Percentiles rank a stretch among this genome's conserved stretches.
phyloP scores from a whole-genome alignment of 2,888 invertebrate species.

The Diogma glabrata region DNA sequence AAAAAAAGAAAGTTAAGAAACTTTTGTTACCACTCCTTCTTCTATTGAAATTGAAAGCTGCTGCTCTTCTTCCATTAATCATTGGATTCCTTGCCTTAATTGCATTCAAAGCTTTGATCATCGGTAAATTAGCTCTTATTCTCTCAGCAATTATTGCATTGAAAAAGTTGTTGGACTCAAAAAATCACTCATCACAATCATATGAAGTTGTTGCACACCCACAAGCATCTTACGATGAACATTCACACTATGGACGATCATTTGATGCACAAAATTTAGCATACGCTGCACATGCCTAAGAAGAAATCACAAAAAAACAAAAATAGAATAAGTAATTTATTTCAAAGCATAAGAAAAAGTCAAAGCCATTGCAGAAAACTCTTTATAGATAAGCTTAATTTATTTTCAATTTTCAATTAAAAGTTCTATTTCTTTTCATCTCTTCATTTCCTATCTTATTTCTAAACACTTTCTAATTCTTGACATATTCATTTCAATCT shows the following conservation, averaged over 20 bases:
- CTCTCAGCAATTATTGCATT: slow-evolving; percentile 61
- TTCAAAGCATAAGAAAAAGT: slow-evolving; percentile 28
- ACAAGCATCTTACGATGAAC: slow-evolving; percentile 41
- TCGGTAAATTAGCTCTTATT: slow-evolving; percentile 72
- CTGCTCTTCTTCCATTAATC: slow-evolving; percentile 64
- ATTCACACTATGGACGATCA: slow-evolving; percentile 52
- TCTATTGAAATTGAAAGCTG: slow-evolving; percentile 67
- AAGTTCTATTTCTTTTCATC: too few relatives aligned
- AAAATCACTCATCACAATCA: slow-evolving; percentile 55
- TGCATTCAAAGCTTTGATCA: slow-evolving; percentile 71
- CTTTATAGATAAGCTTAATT: not conserved
- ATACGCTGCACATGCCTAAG: slow-evolving; percentile 50
- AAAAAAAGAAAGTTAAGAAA: slow-evolving; percentile 66
- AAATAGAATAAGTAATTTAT: slow-evolving; percentile 33
- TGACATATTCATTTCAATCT: too few relatives aligned
- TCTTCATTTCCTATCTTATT: too few relatives aligned
- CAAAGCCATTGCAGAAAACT: slow-evolving; percentile 9
- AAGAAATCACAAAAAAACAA: slow-evolving; percentile 24
- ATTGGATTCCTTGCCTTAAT: slow-evolving; percentile 66
- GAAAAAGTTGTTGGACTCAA: slow-evolving; percentile 61
- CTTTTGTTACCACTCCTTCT: slow-evolving; percentile 62
- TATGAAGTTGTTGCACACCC: slow-evolving; percentile 68
- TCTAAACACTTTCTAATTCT: too few relatives aligned
- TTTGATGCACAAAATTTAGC: slow-evolving; percentile 56
- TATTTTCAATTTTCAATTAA: not conserved